These are phyloP conservation scores for Lepisosteus osseus DNA, from an alignment of 2,113 vertebrate genomes.

Conservation along the genomic window DNA sequence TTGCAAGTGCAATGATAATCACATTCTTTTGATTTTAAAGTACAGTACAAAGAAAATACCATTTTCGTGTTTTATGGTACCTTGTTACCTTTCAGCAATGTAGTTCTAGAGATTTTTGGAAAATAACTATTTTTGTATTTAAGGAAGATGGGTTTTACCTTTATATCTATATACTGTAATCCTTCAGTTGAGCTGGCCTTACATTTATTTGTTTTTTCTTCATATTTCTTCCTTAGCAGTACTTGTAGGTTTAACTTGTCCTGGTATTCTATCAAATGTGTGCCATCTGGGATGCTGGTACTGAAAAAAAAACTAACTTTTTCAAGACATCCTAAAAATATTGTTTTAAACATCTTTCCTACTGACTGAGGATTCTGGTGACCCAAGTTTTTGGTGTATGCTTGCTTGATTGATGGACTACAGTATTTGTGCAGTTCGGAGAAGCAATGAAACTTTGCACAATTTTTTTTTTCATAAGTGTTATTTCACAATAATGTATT, in stretches of 20 bases:
- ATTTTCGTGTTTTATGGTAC: background rate
- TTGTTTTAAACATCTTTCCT: no score
- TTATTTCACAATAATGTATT: conserved; percentile 59
- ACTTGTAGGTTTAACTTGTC: background rate
- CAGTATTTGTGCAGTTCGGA: background rate
- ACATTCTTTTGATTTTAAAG: background rate
- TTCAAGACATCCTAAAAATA: background rate
- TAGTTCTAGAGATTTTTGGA: conserved; percentile 14
- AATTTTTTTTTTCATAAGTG: conserved; percentile 50
- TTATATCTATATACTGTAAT: conserved; percentile 14
- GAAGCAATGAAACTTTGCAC: conserved; percentile 44
- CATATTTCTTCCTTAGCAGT: background rate
- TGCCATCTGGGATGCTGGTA: no score
- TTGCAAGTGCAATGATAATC: conserved; percentile 2
- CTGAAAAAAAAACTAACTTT: background rate
- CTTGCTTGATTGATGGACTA: conserved; percentile 7
- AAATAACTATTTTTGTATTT: conserved; percentile 26
- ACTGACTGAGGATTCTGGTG: no score
- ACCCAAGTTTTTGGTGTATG: background rate
- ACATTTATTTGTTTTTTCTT: background rate
- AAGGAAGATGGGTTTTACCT: background rate
- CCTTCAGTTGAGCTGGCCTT: background rate
- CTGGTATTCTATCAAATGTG: no score
- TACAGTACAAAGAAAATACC: background rate
- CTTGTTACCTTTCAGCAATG: background rate